These are phyloP conservation scores for Scomber colias DNA, from an alignment of 2,113 vertebrate genomes.

Conservation along the genomic window DNA sequence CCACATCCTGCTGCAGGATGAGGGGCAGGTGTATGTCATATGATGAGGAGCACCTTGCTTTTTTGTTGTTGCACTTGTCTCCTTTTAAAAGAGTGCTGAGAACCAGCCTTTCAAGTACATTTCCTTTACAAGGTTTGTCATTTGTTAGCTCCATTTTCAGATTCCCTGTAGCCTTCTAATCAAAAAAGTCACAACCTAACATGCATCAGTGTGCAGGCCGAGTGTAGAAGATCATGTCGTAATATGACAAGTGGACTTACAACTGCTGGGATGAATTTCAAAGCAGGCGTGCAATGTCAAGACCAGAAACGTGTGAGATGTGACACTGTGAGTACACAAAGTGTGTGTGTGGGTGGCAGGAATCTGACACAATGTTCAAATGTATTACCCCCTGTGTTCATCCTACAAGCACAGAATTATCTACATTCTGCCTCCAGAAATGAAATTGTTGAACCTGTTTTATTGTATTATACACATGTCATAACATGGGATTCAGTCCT, in stretches of 20 bases:
- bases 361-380: neutral
- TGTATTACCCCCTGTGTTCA: neutral
- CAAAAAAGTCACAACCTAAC: no score
- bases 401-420: neutral
- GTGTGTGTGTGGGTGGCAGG: neutral
- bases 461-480: no score
- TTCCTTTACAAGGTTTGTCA: no score
- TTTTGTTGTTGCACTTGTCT: neutral
- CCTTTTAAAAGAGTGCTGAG: no score
- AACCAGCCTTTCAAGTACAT: no score
- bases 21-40: slow-evolving; percentile 28
- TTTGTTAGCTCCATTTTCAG: no score
- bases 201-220: neutral
- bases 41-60: neutral
- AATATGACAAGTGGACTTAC: neutral
- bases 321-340: neutral
- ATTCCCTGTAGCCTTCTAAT: no score
- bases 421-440: neutral
- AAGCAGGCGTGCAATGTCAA: neutral
- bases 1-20: neutral
- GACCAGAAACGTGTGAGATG: neutral
- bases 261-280: neutral
- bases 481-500: neutral
- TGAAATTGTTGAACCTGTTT: neutral
- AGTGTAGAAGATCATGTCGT: neutral